phyloP scores from a whole-genome alignment of 2,888 invertebrate genomes.

The Peribatodes rhomboidaria region DNA sequence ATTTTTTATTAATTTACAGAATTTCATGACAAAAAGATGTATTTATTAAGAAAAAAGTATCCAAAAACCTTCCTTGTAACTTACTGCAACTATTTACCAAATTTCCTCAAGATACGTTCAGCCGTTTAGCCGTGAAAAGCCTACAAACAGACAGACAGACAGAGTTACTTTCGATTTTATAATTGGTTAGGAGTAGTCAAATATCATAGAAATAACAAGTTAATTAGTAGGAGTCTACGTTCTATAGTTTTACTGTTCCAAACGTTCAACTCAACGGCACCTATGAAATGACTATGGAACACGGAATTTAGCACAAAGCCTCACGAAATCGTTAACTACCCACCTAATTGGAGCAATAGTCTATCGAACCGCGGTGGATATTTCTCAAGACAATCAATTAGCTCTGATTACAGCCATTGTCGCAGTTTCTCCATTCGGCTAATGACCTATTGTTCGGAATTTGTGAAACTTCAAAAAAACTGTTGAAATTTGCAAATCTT shows the following conservation, averaged over 20 bases:
- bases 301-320: constrained; percentile 22
- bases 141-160: too few relatives aligned
- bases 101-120: too few relatives aligned
- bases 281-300: not conserved
- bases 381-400: constrained; percentile 53
- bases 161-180: too few relatives aligned
- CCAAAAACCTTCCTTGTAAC: too few relatives aligned
- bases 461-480: constrained; percentile 44
- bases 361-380: constrained; percentile 29
- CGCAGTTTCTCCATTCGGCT: constrained; percentile 46
- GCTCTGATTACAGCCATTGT: constrained; percentile 48
- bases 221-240: not conserved
- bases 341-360: constrained; percentile 36
- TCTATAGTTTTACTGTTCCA: not conserved
- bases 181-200: too few relatives aligned
- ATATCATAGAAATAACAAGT: too few relatives aligned
- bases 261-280: not conserved
- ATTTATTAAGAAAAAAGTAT: too few relatives aligned
- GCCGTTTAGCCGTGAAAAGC: too few relatives aligned
- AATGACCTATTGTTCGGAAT: constrained; percentile 51
- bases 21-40: too few relatives aligned
- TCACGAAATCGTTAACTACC: constrained; percentile 22
- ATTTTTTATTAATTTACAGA: too few relatives aligned
- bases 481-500: constrained; percentile 5
- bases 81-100: too few relatives aligned